These are phyloP conservation scores for Wiebesia pumilae DNA, from an alignment of 1,140 invertebrate genomes.

Conservation along the genomic window DNA sequence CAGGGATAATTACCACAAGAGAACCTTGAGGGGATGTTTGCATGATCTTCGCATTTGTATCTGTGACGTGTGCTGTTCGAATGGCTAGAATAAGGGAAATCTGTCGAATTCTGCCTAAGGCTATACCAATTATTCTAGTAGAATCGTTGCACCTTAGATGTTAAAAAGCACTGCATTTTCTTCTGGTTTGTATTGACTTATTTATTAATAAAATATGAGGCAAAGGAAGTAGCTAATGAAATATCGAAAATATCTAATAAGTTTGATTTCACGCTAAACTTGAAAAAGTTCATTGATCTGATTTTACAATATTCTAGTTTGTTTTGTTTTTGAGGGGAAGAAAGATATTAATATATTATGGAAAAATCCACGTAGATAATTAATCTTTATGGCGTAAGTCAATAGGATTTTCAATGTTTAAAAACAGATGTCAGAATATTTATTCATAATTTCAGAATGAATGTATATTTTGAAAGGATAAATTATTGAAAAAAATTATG, in stretches of 20 bases:
- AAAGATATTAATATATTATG: no score
- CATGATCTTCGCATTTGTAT: neutral
- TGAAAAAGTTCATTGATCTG: neutral
- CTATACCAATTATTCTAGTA: neutral
- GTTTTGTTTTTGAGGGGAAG: no score
- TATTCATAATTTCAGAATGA: no score
- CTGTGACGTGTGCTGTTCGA: neutral
- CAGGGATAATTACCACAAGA: neutral
- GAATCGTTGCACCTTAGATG: neutral
- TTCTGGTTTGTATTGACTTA: neutral
- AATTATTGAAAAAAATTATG: no score
- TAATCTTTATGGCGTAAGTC: no score
- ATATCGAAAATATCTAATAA: neutral
- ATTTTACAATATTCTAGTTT: no score
- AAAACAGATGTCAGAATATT: no score
- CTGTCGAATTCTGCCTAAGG: constrained; percentile 5
- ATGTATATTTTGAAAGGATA: no score
- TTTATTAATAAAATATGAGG: neutral
- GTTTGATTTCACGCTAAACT: neutral
- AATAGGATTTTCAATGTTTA: no score
- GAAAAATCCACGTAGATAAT: no score
- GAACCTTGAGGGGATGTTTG: neutral
- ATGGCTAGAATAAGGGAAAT: neutral
- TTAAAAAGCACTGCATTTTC: neutral
- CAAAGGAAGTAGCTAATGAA: neutral